A percentile compares a stretch with the other conserved stretches of the same genome.
These are phyloP conservation scores for Miniopterus natalensis DNA, from an alignment of 2,113 vertebrate genomes.

Conservation along the genomic window DNA sequence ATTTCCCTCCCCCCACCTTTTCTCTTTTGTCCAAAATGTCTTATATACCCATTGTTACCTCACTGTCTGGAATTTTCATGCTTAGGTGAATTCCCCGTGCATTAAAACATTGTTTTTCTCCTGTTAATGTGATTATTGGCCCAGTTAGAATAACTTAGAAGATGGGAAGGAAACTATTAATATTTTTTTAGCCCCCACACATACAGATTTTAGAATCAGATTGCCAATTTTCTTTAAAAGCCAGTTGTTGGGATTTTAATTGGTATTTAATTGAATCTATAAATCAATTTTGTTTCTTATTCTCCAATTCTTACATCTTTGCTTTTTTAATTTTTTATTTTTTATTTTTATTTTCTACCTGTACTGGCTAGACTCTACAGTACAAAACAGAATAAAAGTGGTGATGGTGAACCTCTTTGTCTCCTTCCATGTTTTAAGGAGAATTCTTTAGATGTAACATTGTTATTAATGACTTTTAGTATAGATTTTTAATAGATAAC, in stretches of 20 bases:
- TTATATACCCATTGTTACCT: no score
- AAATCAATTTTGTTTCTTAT: conserved; percentile 12
- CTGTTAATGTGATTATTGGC: no score
- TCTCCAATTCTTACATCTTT: background rate
- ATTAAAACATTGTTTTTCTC: no score
- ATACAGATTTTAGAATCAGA: background rate
- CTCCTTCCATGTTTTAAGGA: background rate
- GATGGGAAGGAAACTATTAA: no score
- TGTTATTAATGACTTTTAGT: background rate
- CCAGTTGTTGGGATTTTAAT: background rate
- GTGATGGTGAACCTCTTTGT: background rate
- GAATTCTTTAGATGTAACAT: background rate
- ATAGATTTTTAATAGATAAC: background rate
- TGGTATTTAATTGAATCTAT: background rate
- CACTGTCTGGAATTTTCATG: no score
- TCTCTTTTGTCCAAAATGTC: no score
- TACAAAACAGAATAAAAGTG: background rate
- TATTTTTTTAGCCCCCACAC: no score
- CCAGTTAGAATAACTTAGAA: no score
- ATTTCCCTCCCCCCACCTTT: no score
- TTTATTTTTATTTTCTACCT: background rate
- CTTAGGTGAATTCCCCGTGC: no score
- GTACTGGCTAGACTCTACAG: background rate
- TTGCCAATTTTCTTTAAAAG: background rate
- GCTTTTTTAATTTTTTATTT: no score